phyloP scores from a whole-genome alignment of 2,113 vertebrate species.

The Bettongia penicillata region DNA sequence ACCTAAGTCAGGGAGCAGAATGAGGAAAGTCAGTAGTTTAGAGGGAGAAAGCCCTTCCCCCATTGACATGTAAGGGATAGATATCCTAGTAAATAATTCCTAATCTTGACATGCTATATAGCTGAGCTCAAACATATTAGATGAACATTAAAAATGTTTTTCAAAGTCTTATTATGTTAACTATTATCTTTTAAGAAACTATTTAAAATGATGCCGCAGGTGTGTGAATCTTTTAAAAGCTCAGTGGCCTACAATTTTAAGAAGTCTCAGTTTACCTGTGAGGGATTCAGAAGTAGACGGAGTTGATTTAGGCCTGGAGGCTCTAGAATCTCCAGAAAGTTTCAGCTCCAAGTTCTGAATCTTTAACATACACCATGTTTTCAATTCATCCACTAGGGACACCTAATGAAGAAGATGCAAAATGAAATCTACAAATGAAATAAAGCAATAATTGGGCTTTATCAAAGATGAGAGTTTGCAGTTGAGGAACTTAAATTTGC shows the following conservation, averaged over 20 bases:
- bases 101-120: neutral
- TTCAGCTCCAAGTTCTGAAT: constrained; percentile 93
- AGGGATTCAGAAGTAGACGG: constrained; percentile 86
- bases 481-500: neutral
- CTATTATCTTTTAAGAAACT: constrained; percentile 35
- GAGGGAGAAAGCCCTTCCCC: neutral
- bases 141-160: constrained; percentile 70
- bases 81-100: neutral
- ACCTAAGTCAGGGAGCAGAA: neutral
- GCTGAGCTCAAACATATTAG: neutral
- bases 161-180: constrained; percentile 57
- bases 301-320: constrained; percentile 82
- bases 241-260: constrained; percentile 60
- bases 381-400: constrained; percentile 93
- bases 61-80: neutral
- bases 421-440: neutral
- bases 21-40: too few species aligned
- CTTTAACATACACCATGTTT: constrained; percentile 96
- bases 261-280: constrained; percentile 79
- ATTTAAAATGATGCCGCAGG: constrained; percentile 62
- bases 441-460: neutral
- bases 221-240: constrained; percentile 72
- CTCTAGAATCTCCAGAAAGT: constrained; percentile 87
- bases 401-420: constrained; percentile 82
- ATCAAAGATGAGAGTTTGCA: neutral